phyloP scores from a whole-genome alignment of 2,113 vertebrate species.

The Procapra przewalskii region DNA sequence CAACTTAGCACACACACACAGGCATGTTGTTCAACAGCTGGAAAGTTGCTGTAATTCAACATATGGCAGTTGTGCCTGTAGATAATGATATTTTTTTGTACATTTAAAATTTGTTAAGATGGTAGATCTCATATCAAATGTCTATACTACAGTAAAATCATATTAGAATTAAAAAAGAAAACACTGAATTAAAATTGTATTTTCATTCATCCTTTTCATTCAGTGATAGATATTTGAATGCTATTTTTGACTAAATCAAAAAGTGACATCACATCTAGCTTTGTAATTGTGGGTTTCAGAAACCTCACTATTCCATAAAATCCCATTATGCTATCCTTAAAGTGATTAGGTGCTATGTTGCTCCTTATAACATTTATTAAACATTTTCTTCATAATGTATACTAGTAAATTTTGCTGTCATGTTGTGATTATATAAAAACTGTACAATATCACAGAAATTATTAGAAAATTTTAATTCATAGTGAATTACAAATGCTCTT shows the following conservation, averaged over 20 bases:
- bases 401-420: neutral
- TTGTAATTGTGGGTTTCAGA: neutral
- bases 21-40: neutral
- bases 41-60: neutral
- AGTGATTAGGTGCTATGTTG: neutral
- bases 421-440: neutral
- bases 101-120: neutral
- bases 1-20: neutral
- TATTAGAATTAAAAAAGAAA: neutral
- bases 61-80: neutral
- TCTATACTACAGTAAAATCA: neutral
- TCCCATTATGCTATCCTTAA: neutral
- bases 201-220: neutral
- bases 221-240: neutral
- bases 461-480: neutral
- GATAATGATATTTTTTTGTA: neutral
- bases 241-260: neutral
- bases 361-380: neutral
- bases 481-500: neutral
- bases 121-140: neutral
- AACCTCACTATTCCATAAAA: neutral
- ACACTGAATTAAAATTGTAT: neutral
- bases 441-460: neutral
- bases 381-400: neutral
- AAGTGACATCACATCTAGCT: neutral